Conservation (phyloP, 2,797 vertebrate genomes). For the Microhierax caerulescens region DNA sequence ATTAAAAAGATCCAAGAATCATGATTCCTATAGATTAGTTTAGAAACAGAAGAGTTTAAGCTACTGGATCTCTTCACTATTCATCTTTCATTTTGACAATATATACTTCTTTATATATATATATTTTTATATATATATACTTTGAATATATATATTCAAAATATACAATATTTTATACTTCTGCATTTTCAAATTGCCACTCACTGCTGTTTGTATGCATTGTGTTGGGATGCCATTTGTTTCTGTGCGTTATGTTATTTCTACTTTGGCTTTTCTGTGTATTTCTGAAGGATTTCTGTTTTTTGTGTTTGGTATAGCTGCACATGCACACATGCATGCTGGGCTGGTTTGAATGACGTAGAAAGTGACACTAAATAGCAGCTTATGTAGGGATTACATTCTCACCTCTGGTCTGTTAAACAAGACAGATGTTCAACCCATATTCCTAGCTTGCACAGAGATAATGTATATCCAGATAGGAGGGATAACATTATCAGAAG, state of each 20-base stretch:
- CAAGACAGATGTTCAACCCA: background rate
- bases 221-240: background rate
- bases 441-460: background rate
- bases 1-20: background rate
- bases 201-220: background rate
- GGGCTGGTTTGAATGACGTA: constrained; percentile 11
- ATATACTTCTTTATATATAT: too few species aligned
- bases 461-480: constrained; percentile 40
- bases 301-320: background rate
- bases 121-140: too few species aligned
- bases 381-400: background rate
- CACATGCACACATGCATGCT: constrained; percentile 46
- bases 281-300: background rate
- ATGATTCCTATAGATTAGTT: background rate
- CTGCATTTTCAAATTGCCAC: background rate
- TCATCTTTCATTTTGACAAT: background rate
- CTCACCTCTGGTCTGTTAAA: background rate
- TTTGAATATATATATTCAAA: too few species aligned
- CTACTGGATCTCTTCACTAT: background rate
- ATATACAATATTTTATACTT: background rate
- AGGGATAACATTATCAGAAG: constrained; percentile 60
- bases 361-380: background rate
- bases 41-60: background rate
- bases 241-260: background rate
- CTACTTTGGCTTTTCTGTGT: background rate